Conservation (phyloP, 2,113 vertebrate genomes). For the Mungos mungo region DNA sequence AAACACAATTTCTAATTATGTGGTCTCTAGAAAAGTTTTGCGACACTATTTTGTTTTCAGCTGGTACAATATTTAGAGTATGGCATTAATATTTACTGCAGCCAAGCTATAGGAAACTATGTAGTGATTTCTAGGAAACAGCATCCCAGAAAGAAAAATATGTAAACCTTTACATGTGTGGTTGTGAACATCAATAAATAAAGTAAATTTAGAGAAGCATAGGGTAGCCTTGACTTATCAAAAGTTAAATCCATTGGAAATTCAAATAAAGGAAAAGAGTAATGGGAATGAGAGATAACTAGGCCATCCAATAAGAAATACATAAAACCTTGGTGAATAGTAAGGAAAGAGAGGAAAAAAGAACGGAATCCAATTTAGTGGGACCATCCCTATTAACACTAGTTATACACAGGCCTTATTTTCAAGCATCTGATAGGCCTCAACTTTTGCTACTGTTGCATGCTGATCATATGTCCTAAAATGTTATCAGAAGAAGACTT, state of each 20-base stretch:
- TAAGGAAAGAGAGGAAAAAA: not conserved
- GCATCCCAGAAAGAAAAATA: not conserved
- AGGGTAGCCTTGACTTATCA: not conserved
- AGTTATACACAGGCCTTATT: not conserved
- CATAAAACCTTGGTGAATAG: not conserved
- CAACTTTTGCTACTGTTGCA: not conserved
- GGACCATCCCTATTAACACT: rapidly evolving
- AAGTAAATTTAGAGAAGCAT: not conserved
- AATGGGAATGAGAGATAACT: not conserved
- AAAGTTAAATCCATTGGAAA: not conserved
- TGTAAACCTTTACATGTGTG: not conserved
- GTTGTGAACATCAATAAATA: not conserved
- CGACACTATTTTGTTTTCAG: not conserved
- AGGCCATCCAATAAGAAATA: not conserved
- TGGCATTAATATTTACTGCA: not conserved
- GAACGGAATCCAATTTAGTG: not conserved
- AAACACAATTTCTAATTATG: constrained; percentile 13
- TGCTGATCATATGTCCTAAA: not conserved
- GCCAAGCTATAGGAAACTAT: not conserved
- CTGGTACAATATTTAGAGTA: not conserved
- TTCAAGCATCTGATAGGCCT: not conserved
- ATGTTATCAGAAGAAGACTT: not conserved
- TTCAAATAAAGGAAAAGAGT: not conserved
- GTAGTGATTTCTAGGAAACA: not conserved
- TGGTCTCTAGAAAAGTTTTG: not conserved